Conservation (phyloP, 37 sponge, comb jelly and placozoan species). For the Bolinopsis microptera region DNA sequence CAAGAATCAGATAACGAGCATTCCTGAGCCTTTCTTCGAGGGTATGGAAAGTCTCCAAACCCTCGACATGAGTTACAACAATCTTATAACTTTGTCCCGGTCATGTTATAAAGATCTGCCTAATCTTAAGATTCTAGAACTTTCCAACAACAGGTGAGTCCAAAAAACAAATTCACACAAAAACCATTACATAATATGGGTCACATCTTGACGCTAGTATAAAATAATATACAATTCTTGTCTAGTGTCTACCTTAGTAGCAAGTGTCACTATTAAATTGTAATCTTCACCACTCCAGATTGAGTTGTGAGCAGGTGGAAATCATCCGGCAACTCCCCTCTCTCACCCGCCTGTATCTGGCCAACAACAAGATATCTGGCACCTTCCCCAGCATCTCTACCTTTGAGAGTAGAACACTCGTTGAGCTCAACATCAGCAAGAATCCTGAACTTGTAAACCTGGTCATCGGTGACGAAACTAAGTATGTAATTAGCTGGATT, state of each 20-base stretch:
- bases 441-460: not conserved
- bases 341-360: not conserved
- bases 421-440: conserved; percentile 26
- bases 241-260: too few relatives aligned
- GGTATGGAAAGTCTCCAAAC: not conserved
- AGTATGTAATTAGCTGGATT: not conserved
- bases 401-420: not conserved
- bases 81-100: not conserved
- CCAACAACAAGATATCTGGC: conserved; percentile 22
- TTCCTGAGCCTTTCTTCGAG: conserved; percentile 7
- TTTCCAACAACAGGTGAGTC: not conserved
- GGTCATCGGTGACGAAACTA: not conserved
- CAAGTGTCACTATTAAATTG: too few relatives aligned
- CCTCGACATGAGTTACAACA: conserved; percentile 2
- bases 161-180: too few relatives aligned
- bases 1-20: not conserved
- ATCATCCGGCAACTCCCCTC: not conserved
- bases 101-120: not conserved
- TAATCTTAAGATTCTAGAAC: not conserved
- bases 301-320: not conserved
- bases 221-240: too few relatives aligned
- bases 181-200: too few relatives aligned
- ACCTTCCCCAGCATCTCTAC: not conserved
- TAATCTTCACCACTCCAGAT: not conserved
- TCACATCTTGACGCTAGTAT: too few relatives aligned